Percentiles rank a stretch among this genome's conserved stretches.
phyloP scores from a whole-genome alignment of 1,140 invertebrate genomes.

The Gryon sp. region DNA sequence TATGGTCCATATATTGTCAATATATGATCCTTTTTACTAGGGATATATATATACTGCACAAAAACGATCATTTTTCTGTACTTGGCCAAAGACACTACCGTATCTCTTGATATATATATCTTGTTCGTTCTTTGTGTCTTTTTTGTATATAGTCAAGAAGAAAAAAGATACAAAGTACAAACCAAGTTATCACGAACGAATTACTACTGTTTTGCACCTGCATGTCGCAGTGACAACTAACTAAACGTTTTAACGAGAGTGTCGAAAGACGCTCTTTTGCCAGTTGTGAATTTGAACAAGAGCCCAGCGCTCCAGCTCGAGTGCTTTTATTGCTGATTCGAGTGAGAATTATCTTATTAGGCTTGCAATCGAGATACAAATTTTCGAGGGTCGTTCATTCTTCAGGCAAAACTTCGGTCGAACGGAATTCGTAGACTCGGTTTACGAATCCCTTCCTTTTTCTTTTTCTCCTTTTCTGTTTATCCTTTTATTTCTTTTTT shows the following conservation, averaged over 20 bases:
- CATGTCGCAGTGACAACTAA: slow-evolving; percentile 9
- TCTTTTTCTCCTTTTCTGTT: slow-evolving; percentile 6
- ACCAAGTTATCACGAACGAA: slow-evolving; percentile 26
- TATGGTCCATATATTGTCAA: no score
- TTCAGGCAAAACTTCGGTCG: slow-evolving; percentile 3
- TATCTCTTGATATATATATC: no score
- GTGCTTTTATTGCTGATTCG: slow-evolving; percentile 45
- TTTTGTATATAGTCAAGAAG: no score
- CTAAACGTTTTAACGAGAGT: slow-evolving; percentile 26
- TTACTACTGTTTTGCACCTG: slow-evolving; percentile 27
- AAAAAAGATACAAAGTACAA: no score
- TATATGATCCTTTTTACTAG: no score
- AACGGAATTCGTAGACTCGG: no score
- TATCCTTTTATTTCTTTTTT: no score
- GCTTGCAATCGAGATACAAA: slow-evolving; percentile 34
- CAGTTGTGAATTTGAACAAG: slow-evolving; percentile 21
- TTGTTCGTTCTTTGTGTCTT: no score
- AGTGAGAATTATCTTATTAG: slow-evolving; percentile 51
- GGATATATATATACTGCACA: no score
- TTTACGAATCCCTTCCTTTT: no score
- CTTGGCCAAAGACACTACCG: no score
- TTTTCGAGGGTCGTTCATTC: slow-evolving; percentile 16
- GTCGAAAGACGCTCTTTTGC: slow-evolving; percentile 14
- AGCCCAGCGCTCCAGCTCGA: slow-evolving; percentile 8
- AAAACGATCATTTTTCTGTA: no score